Percentiles rank a stretch among this genome's conserved stretches.
phyloP scores from a whole-genome alignment of 2,797 vertebrate species.

The Tragelaphus oryx region DNA sequence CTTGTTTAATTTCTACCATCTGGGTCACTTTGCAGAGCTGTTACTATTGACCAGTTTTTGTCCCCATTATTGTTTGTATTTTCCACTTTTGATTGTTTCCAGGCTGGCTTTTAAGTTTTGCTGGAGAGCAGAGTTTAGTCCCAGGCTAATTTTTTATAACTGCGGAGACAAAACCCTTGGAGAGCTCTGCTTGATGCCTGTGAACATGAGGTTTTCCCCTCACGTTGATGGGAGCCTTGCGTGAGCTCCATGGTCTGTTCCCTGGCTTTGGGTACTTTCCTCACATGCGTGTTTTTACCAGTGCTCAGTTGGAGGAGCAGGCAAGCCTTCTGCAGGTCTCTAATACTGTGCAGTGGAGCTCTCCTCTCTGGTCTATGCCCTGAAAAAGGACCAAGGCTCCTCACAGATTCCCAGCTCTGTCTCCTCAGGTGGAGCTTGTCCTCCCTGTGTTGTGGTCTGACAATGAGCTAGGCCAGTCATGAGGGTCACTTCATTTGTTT shows the following conservation, averaged over 20 bases:
- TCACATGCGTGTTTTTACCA: fast-evolving
- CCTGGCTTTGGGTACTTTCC: neutral
- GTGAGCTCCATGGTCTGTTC: neutral
- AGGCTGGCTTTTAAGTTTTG: neutral
- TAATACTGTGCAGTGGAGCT: fast-evolving
- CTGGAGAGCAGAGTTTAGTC: neutral
- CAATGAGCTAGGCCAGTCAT: neutral
- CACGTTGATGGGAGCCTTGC: neutral
- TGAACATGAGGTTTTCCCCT: neutral
- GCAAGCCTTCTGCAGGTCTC: neutral
- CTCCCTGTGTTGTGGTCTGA: neutral
- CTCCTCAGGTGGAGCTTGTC: neutral
- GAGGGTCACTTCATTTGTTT: neutral
- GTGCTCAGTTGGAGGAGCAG: neutral
- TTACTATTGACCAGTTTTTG: neutral
- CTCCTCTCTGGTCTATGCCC: neutral
- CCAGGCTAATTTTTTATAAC: neutral
- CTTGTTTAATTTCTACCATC: neutral
- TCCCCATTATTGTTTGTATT: neutral
- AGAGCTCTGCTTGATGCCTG: neutral
- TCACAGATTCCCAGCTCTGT: too few species aligned
- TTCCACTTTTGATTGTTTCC: neutral
- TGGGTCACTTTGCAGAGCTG: neutral
- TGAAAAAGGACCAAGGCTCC: neutral
- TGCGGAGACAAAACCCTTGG: neutral